Conservation (phyloP, 2,797 vertebrate species). For the Crypturellus tataupa region DNA sequence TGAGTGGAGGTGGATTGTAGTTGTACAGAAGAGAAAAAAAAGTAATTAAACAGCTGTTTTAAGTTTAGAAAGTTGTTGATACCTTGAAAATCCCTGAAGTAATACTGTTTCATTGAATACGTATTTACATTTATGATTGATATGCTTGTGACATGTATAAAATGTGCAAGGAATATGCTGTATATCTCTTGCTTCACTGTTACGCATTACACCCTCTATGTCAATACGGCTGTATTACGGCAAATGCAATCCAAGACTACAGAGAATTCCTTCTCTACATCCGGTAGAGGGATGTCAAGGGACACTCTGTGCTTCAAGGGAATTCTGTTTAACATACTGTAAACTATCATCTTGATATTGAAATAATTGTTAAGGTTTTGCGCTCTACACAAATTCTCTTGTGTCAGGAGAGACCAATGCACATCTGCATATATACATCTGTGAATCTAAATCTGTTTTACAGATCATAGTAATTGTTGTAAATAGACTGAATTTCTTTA, state of each 20-base stretch:
- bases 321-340: neutral
- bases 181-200: neutral
- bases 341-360: neutral
- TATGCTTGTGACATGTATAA: neutral
- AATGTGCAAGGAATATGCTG: neutral
- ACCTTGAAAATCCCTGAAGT: neutral
- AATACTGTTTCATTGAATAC: neutral
- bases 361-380: neutral
- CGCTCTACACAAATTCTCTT: neutral
- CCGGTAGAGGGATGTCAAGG: neutral
- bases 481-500: neutral
- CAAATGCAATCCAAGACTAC: neutral
- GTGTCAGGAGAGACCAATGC: neutral
- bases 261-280: neutral
- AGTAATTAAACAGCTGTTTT: neutral
- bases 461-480: neutral
- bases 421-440: neutral
- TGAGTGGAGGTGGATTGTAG: neutral
- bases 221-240: neutral
- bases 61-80: neutral
- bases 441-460: neutral
- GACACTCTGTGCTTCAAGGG: neutral
- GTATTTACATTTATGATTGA: neutral
- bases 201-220: accelerated
- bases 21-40: neutral